Base-by-base conservation (phyloP, 2,113 vertebrate species). In the Cynocephalus volans region DNA sequence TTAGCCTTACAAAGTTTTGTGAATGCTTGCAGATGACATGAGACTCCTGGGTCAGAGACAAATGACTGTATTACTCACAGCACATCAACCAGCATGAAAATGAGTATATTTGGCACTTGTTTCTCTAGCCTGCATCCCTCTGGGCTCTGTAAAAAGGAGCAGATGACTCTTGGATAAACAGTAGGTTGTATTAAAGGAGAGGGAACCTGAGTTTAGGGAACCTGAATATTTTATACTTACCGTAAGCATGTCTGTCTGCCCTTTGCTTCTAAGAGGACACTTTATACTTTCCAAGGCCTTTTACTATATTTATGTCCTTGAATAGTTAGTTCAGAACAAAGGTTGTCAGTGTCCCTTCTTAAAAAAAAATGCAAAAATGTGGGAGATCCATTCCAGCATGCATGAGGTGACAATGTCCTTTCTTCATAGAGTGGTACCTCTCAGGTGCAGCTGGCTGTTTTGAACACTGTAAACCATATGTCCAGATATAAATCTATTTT, bases 51-150 rank as follows among this genome's bases (percentile, higher is more conserved):
- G 19, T 89, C 9, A 54, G 54, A 93, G 17, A 95, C 21, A 62
- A 83, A 90, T 75, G 45, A 64, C 8, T 23, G 56, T 10, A n/a
- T 72, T 56, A 48, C 6, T 48, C 36, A 87, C 4, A 50, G 5
- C 4, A 15, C 3, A 60, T 7, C 9, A 67, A 80, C 19, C 28
- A 84, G 5, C 18, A 24, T 11, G 12, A 26, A 41, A 5, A 60
- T 58, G 17, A 50, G n/a, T 3, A 5, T n/a, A 2, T 18, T 36
- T 52, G 52, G 7, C 48, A 60, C 2, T 64, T 3, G 2, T 12
- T 36, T 13, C 31, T 5, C 0, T 24, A 6, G 5, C 1, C 33
- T 87, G 6, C 21, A 18, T 64, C 26, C 6, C 8, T 69, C 5
- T 65, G 4, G 41, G 33, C 8, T 6, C 13, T 36, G 9, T 31